Conservation (phyloP, 1,140 invertebrate genomes). For the Panagrolaimus sp. region DNA sequence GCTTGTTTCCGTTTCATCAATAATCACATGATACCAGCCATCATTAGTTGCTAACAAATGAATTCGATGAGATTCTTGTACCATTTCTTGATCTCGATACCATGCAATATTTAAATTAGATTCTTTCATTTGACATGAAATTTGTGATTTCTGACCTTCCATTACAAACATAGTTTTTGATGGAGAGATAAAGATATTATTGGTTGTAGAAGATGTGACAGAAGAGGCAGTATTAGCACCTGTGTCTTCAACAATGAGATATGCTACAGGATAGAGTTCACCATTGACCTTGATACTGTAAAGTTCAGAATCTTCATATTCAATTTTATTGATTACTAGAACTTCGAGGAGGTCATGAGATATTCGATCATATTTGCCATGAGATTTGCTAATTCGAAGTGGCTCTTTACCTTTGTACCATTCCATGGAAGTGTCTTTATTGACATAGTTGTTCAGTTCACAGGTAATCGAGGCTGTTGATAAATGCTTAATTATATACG, state of each 20-base stretch:
- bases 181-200: constrained; percentile 28
- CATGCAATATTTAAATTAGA: constrained; percentile 32
- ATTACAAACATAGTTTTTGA: constrained; percentile 56
- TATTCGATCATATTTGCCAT: constrained; percentile 45
- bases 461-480: constrained; percentile 56
- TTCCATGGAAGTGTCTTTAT: constrained; percentile 30
- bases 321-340: constrained; percentile 47
- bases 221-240: background rate
- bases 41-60: constrained; percentile 28
- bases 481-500: constrained; percentile 51
- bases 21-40: constrained; percentile 36
- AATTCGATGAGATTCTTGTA: constrained; percentile 27
- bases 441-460: constrained; percentile 49
- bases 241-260: constrained; percentile 42
- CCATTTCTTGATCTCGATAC: constrained; percentile 40
- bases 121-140: constrained; percentile 35
- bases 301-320: constrained; percentile 41
- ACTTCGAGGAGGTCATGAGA: constrained; percentile 52
- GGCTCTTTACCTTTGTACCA: constrained; percentile 41
- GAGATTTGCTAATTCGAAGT: constrained; percentile 11
- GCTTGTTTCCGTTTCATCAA: constrained; percentile 15
- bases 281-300: constrained; percentile 50
- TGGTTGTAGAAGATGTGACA: background rate
- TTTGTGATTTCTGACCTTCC: constrained; percentile 51
- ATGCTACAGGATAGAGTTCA: constrained; percentile 53